Evolutionary conservation across 1,140 invertebrate species (phyloP).

Genomic region (Eurosta solidaginis): DNA sequence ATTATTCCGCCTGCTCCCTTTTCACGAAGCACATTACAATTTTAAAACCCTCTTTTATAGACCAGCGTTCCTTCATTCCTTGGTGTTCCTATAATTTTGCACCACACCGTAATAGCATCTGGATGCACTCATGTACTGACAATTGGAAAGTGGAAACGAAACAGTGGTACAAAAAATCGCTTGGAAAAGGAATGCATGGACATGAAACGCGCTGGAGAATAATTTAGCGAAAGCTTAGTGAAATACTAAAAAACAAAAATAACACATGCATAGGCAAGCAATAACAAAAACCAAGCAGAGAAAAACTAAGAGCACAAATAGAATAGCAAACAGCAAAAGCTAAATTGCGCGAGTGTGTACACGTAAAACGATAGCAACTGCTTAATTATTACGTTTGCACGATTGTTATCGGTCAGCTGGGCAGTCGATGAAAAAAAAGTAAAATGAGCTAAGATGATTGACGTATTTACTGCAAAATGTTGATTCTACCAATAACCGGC

Average conservation of each 20-base stretch:
- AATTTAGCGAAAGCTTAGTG: not conserved
- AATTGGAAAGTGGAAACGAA: not conserved
- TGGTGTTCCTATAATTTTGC: too few species aligned
- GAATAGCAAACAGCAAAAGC: not conserved
- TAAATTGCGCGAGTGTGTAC: not conserved
- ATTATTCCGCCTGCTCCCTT: too few species aligned
- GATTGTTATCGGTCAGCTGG: not conserved
- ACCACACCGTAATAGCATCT: too few species aligned
- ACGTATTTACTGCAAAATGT: not conserved
- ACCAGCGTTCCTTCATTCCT: too few species aligned
- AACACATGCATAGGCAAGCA: not conserved
- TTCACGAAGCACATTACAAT: too few species aligned
- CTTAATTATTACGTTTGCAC: not conserved
- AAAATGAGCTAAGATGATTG: not conserved
- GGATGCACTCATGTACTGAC: not conserved
- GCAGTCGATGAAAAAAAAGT: not conserved
- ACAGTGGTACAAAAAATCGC: not conserved
- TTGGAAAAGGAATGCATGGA: conserved; percentile 5
- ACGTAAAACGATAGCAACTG: too few species aligned
- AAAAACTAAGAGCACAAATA: not conserved
- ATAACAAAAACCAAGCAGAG: not conserved
- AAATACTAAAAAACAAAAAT: not conserved
- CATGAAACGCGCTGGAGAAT: not conserved
- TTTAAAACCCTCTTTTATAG: too few species aligned
- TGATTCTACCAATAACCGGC: too few species aligned